Conservation (phyloP, 2,113 vertebrate genomes). For the Bubo scandiacus region DNA sequence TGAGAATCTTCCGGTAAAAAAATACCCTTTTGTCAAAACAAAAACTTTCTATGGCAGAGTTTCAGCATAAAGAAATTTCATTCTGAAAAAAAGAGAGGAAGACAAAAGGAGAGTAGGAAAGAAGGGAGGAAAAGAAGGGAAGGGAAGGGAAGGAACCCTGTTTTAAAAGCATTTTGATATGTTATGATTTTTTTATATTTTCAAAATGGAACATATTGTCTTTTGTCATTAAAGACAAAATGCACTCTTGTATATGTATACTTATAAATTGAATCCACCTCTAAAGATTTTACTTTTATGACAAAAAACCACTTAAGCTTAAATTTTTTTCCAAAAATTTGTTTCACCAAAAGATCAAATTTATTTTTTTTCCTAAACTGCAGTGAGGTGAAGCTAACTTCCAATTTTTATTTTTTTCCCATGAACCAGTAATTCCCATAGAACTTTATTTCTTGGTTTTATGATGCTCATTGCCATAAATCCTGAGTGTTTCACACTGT, state of each 20-base stretch:
- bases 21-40: background rate
- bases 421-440: background rate
- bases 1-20: background rate
- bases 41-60: background rate
- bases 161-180: background rate
- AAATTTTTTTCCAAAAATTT: background rate
- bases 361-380: background rate
- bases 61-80: background rate
- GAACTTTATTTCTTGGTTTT: background rate
- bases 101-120: background rate
- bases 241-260: background rate
- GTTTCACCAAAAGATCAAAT: background rate
- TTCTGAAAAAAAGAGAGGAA: background rate
- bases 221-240: background rate
- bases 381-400: background rate
- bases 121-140: too few relatives aligned
- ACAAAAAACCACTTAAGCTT: background rate
- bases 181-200: background rate
- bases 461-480: background rate
- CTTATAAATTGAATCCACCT: background rate
- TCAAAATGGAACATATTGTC: background rate
- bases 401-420: rapidly evolving
- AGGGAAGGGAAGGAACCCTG: background rate
- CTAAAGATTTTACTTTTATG: background rate
- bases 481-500: background rate